Conservation (phyloP, 2,888 invertebrate genomes). For the Busseola fusca region DNA sequence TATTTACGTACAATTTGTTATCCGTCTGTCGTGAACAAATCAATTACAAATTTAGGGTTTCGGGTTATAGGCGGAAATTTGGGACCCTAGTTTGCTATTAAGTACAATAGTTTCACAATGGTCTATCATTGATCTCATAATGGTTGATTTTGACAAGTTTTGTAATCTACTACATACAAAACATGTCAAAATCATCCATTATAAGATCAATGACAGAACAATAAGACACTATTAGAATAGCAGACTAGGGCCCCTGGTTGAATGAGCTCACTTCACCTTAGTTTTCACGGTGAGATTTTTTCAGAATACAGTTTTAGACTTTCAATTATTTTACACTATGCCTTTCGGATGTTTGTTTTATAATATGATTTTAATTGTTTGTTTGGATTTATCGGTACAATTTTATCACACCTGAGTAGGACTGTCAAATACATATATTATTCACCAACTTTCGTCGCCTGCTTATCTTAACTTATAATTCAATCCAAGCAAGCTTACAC, state of each 20-base stretch:
- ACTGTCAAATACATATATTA: background rate
- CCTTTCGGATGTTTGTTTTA: background rate
- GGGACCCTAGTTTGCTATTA: too few species aligned
- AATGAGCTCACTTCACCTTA: too few species aligned
- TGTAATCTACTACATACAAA: too few species aligned
- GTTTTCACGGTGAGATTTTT: too few species aligned
- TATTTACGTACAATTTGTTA: conserved; percentile 27
- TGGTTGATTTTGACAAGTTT: too few species aligned
- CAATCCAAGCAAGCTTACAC: background rate
- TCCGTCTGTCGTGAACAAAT: conserved; percentile 24
- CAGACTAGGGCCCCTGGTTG: too few species aligned
- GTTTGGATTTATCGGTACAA: background rate
- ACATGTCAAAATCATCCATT: too few species aligned
- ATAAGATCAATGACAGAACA: too few species aligned
- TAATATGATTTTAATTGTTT: background rate
- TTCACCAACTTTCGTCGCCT: background rate
- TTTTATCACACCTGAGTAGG: background rate
- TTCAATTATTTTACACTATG: background rate
- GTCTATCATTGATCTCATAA: too few species aligned
- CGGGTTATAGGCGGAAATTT: background rate
- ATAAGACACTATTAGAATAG: too few species aligned
- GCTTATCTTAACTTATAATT: background rate
- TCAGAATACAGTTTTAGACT: background rate
- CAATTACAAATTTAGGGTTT: conserved; percentile 20
- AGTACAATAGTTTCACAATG: too few species aligned